These are phyloP conservation scores for Drosophila anomalata DNA, from an alignment of 2,888 invertebrate genomes.

Conservation along the genomic window DNA sequence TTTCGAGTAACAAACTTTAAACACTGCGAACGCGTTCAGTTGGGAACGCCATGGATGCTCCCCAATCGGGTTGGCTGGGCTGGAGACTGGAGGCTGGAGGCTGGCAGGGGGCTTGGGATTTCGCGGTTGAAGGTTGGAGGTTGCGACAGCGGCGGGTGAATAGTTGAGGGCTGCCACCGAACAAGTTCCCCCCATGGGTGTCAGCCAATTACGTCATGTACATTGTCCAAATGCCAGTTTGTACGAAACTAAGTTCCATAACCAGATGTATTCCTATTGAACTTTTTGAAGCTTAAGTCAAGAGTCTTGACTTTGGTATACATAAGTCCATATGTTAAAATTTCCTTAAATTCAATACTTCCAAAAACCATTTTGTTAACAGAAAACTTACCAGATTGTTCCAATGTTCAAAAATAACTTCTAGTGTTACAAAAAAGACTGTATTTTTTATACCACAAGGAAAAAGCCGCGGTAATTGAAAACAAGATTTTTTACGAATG, in stretches of 20 bases:
- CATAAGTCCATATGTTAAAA: too few species aligned
- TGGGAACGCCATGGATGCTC: conserved; percentile 49
- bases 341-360: too few species aligned
- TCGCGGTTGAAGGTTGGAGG: not conserved
- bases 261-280: not conserved
- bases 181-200: conserved; percentile 16
- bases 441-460: too few species aligned
- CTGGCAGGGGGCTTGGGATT: not conserved
- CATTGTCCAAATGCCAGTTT: conserved; percentile 18
- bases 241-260: not conserved
- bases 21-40: conserved; percentile 64
- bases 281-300: not conserved
- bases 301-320: too few species aligned
- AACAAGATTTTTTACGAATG: too few species aligned
- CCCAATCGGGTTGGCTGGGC: conserved; percentile 1
- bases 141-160: conserved; percentile 29
- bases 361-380: too few species aligned
- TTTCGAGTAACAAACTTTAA: conserved; percentile 70
- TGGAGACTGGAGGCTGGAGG: not conserved
- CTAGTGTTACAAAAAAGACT: too few species aligned
- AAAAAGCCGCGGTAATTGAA: too few species aligned
- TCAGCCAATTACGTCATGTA: conserved; percentile 14
- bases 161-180: conserved; percentile 28
- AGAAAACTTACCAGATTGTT: too few species aligned
- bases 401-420: too few species aligned